Conservation (phyloP, 53 echinoderm and acorn worm genomes). For the Paelopatides confundens region DNA sequence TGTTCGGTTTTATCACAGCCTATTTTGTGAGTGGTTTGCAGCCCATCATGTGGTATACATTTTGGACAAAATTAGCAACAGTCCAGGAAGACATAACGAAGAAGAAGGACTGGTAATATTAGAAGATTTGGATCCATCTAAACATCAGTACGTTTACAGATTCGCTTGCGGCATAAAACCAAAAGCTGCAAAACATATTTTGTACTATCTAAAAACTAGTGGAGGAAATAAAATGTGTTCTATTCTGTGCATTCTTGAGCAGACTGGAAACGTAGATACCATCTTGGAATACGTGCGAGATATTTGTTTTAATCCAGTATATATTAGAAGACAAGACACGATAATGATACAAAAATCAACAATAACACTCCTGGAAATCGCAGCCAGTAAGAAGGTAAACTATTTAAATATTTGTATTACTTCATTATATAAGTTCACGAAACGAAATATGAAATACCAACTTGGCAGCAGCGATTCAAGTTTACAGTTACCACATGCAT, state of each 20-base stretch:
- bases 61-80: not conserved
- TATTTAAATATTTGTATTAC: too few relatives aligned
- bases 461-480: too few relatives aligned
- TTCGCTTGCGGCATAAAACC: not conserved
- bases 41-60: not conserved
- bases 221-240: not conserved
- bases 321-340: not conserved
- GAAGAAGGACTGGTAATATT: not conserved
- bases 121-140: not conserved
- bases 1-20: not conserved
- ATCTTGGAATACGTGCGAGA: not conserved
- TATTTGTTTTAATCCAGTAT: not conserved
- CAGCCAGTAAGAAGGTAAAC: slow-evolving; percentile 5
- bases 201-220: not conserved
- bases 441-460: too few relatives aligned
- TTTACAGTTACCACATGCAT: too few relatives aligned
- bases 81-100: not conserved
- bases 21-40: not conserved
- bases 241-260: not conserved
- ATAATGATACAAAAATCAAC: not conserved
- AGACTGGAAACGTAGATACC: not conserved
- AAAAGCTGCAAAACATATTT: not conserved
- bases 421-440: too few relatives aligned
- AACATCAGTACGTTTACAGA: not conserved
- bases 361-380: slow-evolving; percentile 4